phyloP scores from a whole-genome alignment of 2,113 vertebrate species.

The Pyrgilauda ruficollis region DNA sequence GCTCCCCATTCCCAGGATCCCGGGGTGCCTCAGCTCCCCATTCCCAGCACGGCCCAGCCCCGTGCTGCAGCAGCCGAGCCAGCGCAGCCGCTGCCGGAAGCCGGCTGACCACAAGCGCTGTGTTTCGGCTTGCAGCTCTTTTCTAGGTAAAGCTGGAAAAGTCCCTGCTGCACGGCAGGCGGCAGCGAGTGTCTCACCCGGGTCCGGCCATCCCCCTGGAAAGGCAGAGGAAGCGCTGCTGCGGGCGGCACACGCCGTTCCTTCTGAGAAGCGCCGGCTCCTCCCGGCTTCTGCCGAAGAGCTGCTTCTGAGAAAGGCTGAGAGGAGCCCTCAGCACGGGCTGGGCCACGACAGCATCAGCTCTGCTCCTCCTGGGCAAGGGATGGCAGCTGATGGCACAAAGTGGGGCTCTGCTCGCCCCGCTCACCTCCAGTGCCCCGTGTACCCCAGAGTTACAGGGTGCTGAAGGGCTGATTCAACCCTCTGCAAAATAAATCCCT shows the following conservation, averaged over 20 bases:
- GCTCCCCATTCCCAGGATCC: too few species aligned
- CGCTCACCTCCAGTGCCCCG: background rate
- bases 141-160: slow-evolving; percentile 85
- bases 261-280: slow-evolving; percentile 79
- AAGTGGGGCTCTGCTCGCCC: background rate
- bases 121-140: slow-evolving; percentile 60
- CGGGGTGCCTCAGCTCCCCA: background rate
- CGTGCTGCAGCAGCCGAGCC: slow-evolving; percentile 31
- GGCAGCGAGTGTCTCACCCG: slow-evolving; percentile 32
- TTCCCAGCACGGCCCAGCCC: slow-evolving; percentile 54
- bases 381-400: fast-evolving
- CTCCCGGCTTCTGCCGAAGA: slow-evolving; percentile 46
- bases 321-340: background rate
- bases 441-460: background rate
- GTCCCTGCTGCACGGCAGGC: slow-evolving; percentile 62
- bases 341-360: background rate
- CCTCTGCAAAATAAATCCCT: background rate
- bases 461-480: background rate
- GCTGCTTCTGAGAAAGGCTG: slow-evolving; percentile 62
- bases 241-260: slow-evolving; percentile 67
- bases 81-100: slow-evolving; percentile 72
- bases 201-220: slow-evolving; percentile 65
- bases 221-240: slow-evolving; percentile 65
- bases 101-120: slow-evolving; percentile 69
- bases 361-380: background rate